phyloP scores from a whole-genome alignment of 2,113 vertebrate genomes.

The Archilochus colubris region DNA sequence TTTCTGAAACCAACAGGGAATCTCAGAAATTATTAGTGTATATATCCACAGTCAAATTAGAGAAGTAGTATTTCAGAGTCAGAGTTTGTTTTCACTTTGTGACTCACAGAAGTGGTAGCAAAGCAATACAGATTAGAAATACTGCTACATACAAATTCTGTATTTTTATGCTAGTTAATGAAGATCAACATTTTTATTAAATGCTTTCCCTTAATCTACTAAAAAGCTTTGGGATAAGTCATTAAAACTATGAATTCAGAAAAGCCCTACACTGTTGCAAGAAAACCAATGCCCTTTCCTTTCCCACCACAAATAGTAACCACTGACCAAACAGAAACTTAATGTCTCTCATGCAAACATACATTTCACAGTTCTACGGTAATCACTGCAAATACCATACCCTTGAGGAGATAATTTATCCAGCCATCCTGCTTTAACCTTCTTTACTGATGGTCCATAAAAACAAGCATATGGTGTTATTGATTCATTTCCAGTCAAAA shows the following conservation, averaged over 20 bases:
- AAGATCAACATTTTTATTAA: neutral
- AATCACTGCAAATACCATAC: constrained; percentile 68
- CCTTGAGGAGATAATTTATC: constrained; percentile 96
- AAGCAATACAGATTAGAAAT: neutral
- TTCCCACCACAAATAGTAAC: neutral
- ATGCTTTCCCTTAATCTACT: neutral
- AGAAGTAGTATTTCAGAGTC: neutral
- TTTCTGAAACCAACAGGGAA: neutral
- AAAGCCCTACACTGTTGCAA: neutral
- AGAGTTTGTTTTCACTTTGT: neutral
- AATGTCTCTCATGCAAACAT: neutral
- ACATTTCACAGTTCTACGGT: neutral
- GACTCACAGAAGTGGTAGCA: neutral
- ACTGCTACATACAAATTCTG: neutral
- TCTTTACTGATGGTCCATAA: constrained; percentile 80
- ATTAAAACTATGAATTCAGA: neutral
- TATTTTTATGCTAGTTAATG: neutral
- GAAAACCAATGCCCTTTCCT: neutral
- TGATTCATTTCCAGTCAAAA: constrained; percentile 32
- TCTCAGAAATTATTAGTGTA: neutral
- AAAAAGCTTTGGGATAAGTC: neutral
- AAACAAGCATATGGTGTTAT: constrained; percentile 96
- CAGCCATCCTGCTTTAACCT: constrained; percentile 89
- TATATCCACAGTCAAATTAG: neutral
- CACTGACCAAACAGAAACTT: neutral